Percentiles rank a stretch among this genome's conserved stretches.
These are phyloP conservation scores for Gallinago nigripennis DNA, from an alignment of 2,797 vertebrate species.

Conservation along the genomic window DNA sequence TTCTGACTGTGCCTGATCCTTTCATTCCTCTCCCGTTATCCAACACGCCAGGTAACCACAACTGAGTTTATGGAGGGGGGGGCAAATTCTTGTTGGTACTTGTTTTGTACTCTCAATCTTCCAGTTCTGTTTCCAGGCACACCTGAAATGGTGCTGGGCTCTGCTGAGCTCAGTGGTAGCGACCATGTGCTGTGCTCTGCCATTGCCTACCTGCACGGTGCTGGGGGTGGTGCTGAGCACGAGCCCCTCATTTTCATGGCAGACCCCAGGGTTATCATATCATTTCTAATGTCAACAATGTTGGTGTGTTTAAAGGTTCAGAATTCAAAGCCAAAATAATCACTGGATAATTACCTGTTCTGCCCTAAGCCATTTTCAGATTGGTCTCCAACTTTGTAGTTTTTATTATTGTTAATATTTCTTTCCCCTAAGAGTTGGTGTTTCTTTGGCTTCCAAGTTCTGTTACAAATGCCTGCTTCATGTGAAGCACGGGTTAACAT, in stretches of 20 bases:
- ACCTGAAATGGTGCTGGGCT: background rate
- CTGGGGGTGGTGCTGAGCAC: background rate
- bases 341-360: background rate
- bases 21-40: slow-evolving; percentile 84
- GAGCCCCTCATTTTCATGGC: background rate
- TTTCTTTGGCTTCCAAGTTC: background rate
- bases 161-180: background rate
- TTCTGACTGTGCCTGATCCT: slow-evolving; percentile 87
- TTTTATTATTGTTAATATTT: background rate
- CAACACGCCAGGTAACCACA: slow-evolving; percentile 84
- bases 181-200: background rate
- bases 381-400: background rate
- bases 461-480: background rate
- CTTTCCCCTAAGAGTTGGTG: background rate
- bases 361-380: background rate
- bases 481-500: background rate
- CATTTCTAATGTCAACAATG: background rate
- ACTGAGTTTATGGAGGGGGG: background rate
- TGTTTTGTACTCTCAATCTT: background rate
- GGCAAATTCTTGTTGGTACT: background rate
- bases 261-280: rapidly evolving
- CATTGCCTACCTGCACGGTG: rapidly evolving
- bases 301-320: background rate
- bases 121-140: background rate
- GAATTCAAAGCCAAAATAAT: background rate